Evolutionary conservation across 2,888 invertebrate genomes (phyloP), one percentile per base, ranked within the genome.

Genomic region (Eurytoma californica): DNA sequence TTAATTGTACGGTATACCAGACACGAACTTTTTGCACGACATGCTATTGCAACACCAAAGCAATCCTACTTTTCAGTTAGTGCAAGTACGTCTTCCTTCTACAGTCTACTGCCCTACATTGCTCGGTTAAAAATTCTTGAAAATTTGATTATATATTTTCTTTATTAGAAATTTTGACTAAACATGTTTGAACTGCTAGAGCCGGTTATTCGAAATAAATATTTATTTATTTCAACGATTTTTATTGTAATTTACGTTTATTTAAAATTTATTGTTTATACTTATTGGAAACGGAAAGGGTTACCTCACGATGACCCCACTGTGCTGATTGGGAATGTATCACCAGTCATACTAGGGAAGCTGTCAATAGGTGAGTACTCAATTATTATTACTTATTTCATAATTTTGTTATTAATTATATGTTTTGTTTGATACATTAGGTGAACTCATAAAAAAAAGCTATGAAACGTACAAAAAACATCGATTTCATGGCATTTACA

Each of bases 201-300:
- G 9, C 9, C 9, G 9, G 39, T 39, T 5, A 7, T 39, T 9
- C 7, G 1, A 39, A 7, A 39, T 39, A 39, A 39, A 9, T 39
- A 39, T 39, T 39, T 39, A 9, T 39, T 39, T 9, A 39, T 58
- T 58, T 24, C 13, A 5, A n/a, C 14, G 13, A 58, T 58, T 58
- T 58, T 9, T 18, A 58, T 58, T 13, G 81, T 66, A 12, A 24
- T 83, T 5, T 85, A 86, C 55, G 5, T 86, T 5, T 87, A 86
- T 75, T 83, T 83, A 13, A 85, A 86, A 72, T 73, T 82, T 18
- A 78, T 82, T 1, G 14, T 84, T 0, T 87, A 82, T 65, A 77
- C 79, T 51, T 86, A 83, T 61, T 87, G 87, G 86, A 80, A 75
- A n/a, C 83, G 83, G n/a, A 83, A 51, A 20, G 78, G 81, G 5